Evolutionary conservation across 1,140 invertebrate genomes (phyloP).

Genomic region (Acyrthosiphon pisum): DNA sequence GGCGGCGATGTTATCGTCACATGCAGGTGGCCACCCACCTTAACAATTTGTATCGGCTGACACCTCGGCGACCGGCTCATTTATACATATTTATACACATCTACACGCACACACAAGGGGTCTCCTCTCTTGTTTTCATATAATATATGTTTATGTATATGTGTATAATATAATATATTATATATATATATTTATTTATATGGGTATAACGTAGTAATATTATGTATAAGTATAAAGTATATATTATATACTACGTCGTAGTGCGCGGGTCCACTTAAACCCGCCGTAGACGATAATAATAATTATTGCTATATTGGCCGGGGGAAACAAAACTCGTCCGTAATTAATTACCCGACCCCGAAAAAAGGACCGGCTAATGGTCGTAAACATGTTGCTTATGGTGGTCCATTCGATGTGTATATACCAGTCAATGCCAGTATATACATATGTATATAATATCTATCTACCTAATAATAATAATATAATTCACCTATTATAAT

Average conservation of each 20-base stretch:
- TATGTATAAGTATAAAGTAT: neutral
- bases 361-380: slow-evolving; percentile 54
- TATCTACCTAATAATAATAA: neutral
- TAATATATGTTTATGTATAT: neutral
- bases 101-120: neutral
- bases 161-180: neutral
- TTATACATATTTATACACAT: neutral
- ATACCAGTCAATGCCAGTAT: neutral
- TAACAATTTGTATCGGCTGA: slow-evolving; percentile 57
- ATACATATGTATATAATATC: neutral
- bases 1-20: slow-evolving; percentile 57
- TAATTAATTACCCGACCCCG: slow-evolving; percentile 53
- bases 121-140: slow-evolving; percentile 22
- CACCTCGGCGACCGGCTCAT: slow-evolving; percentile 34
- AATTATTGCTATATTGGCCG: neutral
- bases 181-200: too few species aligned
- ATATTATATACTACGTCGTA: neutral
- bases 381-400: slow-evolving; percentile 47
- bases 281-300: neutral
- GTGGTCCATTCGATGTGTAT: slow-evolving; percentile 7
- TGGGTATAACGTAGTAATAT: neutral
- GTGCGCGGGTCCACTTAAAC: slow-evolving; percentile 18
- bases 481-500: neutral
- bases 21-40: slow-evolving; percentile 55
- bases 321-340: slow-evolving; percentile 41